phyloP scores from a whole-genome alignment of 2,888 invertebrate species.

The Onthophagus sagittarius region DNA sequence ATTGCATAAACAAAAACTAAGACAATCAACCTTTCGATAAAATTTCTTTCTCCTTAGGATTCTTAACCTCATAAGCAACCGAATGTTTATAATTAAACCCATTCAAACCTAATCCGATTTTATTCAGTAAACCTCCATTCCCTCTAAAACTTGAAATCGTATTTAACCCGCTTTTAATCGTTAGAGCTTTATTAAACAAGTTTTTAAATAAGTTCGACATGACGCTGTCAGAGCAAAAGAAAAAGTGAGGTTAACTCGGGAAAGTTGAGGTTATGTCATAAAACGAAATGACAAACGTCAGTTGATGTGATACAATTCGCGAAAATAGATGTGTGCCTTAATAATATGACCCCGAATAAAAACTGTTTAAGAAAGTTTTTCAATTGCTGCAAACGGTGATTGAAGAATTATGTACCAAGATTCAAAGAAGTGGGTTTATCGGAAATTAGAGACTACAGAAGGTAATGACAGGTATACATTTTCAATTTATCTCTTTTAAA shows the following conservation, averaged over 20 bases:
- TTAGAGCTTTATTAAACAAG: background rate
- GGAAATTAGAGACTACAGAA: background rate
- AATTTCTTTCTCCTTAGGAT: conserved; percentile 35
- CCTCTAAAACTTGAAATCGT: background rate
- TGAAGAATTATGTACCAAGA: conserved; percentile 2
- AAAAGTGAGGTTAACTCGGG: background rate
- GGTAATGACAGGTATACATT: background rate
- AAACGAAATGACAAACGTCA: conserved; percentile 3
- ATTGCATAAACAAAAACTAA: conserved; percentile 7
- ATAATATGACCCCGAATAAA: background rate
- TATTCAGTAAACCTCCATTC: background rate
- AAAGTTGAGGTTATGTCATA: conserved; percentile 4
- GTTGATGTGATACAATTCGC: background rate
- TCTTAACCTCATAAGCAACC: conserved; percentile 40
- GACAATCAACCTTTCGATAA: conserved; percentile 32
- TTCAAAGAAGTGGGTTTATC: background rate
- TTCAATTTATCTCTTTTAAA: background rate
- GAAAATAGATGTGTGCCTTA: background rate
- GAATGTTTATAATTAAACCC: background rate
- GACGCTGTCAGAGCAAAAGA: background rate
- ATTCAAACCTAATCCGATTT: background rate
- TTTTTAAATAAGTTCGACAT: conserved; percentile 11
- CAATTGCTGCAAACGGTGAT: background rate
- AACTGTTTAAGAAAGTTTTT: background rate
- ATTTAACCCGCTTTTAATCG: background rate